A percentile compares a stretch with the other conserved stretches of the same genome.
Conservation (phyloP, 1,140 invertebrate genomes). For the Scylla paramamosain region DNA sequence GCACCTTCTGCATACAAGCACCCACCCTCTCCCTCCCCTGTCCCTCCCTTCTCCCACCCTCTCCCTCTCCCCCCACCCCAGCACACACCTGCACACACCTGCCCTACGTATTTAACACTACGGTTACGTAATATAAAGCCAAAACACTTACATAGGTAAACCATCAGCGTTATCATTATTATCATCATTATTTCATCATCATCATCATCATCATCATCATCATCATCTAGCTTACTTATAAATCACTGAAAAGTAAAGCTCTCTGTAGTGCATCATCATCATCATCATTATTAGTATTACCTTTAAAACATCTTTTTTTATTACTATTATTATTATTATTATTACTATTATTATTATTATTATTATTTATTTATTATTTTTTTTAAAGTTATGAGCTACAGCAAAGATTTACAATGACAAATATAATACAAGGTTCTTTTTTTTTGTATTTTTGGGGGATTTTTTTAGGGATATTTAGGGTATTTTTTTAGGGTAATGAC, state of each 20-base stretch:
- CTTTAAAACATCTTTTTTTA: neutral
- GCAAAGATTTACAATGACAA: slow-evolving; percentile 8
- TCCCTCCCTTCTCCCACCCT: no score
- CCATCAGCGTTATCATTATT: no score
- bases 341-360: no score
- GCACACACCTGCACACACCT: neutral
- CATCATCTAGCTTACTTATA: neutral
- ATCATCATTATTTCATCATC: no score
- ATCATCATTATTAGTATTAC: neutral
- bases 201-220: no score
- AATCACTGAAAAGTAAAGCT: neutral
- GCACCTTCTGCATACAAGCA: no score
- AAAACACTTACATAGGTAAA: neutral
- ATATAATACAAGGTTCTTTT: neutral
- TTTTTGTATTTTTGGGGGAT: neutral
- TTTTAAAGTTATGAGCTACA: neutral
- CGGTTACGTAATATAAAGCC: neutral
- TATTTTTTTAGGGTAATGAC: neutral
- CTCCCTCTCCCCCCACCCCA: neutral
- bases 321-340: no score
- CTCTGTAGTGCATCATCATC: neutral
- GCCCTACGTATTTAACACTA: neutral
- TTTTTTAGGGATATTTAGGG: neutral
- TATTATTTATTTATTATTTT: no score
- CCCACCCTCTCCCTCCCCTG: no score